These are phyloP conservation scores for Procambarus clarkii DNA, from an alignment of 1,140 invertebrate species.

Conservation along the genomic window DNA sequence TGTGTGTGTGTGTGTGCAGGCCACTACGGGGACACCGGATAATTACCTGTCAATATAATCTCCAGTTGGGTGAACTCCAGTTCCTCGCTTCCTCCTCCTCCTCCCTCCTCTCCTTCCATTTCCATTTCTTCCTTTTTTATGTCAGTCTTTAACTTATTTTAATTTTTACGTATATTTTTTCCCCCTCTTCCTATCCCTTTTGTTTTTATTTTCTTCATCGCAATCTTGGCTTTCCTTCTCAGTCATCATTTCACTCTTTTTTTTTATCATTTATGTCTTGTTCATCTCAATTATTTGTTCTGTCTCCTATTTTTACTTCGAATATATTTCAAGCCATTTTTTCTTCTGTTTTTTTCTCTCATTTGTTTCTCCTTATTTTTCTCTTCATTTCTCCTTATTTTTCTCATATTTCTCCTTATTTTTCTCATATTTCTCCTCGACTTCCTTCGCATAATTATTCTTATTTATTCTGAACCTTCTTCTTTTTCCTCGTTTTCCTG, in stretches of 20 bases:
- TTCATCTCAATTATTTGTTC: not conserved
- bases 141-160: not conserved
- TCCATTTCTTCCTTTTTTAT: constrained; percentile 2
- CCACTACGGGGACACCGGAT: constrained; percentile 29
- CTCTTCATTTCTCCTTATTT: not conserved
- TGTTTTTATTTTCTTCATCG: not conserved
- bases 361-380: not conserved
- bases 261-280: not conserved
- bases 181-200: not conserved
- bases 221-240: not conserved
- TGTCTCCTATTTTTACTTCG: too few relatives aligned
- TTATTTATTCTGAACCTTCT: too few relatives aligned
- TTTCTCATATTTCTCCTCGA: too few relatives aligned
- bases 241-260: not conserved
- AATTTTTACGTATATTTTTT: not conserved
- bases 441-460: too few relatives aligned
- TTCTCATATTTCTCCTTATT: too few relatives aligned
- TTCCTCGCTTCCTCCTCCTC: not conserved
- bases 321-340: too few relatives aligned
- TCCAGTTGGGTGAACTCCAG: constrained; percentile 16
- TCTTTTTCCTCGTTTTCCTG: too few relatives aligned
- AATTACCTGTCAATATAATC: constrained; percentile 49
- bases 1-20: too few relatives aligned
- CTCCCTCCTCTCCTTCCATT: constrained; percentile 1
- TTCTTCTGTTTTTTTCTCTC: not conserved